phyloP scores from a whole-genome alignment of 1,140 invertebrate species.

The Drosophila rhopaloa region DNA sequence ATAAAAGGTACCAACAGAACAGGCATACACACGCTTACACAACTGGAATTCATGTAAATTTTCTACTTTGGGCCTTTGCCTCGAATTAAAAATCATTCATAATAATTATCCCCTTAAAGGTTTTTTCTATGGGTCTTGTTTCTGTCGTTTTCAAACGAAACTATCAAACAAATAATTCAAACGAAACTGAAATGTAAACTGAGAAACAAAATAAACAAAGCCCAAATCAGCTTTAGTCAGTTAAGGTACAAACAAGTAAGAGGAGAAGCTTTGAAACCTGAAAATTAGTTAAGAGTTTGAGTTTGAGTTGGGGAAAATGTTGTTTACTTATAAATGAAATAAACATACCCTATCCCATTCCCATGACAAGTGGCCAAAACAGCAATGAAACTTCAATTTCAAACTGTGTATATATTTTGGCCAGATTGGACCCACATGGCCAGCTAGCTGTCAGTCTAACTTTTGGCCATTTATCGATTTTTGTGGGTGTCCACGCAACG shows the following conservation, averaged over 20 bases:
- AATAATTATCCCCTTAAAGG: slow-evolving; percentile 46
- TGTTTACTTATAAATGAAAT: slow-evolving; percentile 6
- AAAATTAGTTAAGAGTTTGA: slow-evolving; percentile 24
- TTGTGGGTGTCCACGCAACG: slow-evolving; percentile 61
- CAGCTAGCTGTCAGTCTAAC: slow-evolving; percentile 9
- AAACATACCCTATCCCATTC: slow-evolving; percentile 1
- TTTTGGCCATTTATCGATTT: slow-evolving; percentile 61
- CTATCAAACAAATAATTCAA: slow-evolving; percentile 38
- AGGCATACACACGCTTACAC: not conserved
- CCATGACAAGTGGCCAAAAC: slow-evolving; percentile 5
- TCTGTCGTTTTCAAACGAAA: slow-evolving; percentile 36
- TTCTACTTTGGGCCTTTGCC: not conserved
- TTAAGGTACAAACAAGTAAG: slow-evolving; percentile 3
- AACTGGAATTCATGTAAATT: slow-evolving; percentile 8
- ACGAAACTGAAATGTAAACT: slow-evolving; percentile 62
- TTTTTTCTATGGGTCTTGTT: slow-evolving; percentile 5
- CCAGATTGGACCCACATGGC: slow-evolving; percentile 30
- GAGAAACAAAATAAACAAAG: slow-evolving; percentile 29
- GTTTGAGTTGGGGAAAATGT: slow-evolving; percentile 7
- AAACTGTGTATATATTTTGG: slow-evolving; percentile 28
- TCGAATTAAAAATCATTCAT: slow-evolving; percentile 33
- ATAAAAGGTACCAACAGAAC: slow-evolving; percentile 30
- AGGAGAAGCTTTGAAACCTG: slow-evolving; percentile 6
- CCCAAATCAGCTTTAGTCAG: slow-evolving; percentile 6
- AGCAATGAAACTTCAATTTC: slow-evolving; percentile 21